These are phyloP conservation scores for Lepilemur septentrionalis DNA, from an alignment of 2,797 vertebrate genomes.

Conservation along the genomic window DNA sequence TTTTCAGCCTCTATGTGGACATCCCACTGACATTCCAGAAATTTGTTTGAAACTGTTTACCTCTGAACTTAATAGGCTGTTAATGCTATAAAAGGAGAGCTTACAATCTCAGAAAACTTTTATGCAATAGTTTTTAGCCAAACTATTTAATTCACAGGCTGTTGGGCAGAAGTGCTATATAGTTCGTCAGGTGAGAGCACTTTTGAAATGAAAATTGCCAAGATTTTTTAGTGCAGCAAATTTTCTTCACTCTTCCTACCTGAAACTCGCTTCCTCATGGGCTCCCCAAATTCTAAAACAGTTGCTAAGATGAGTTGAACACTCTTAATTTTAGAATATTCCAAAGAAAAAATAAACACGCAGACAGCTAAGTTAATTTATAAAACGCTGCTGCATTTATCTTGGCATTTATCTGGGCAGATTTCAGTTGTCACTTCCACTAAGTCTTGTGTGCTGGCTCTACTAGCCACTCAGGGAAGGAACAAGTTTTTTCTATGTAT, in stretches of 20 bases:
- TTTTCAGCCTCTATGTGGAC: background rate
- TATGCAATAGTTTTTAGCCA: conserved; percentile 81
- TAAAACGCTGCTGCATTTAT: conserved; percentile 83
- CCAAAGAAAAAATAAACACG: conserved; percentile 84
- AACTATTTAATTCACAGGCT: conserved; percentile 75
- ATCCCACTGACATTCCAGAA: background rate
- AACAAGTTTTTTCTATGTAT: conserved; percentile 9
- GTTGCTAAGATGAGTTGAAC: conserved; percentile 79
- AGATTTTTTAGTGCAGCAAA: conserved; percentile 76
- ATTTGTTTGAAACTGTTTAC: conserved; percentile 77
- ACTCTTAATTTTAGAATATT: conserved; percentile 82
- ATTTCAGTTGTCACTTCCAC: conserved; percentile 70
- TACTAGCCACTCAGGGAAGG: background rate
- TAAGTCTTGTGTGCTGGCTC: conserved; percentile 29
- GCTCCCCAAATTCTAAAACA: conserved; percentile 72
- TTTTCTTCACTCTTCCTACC: conserved; percentile 66
- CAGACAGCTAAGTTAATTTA: conserved; percentile 84
- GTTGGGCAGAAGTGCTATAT: conserved; percentile 5
- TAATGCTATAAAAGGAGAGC: conserved; percentile 73
- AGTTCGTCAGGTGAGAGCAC: conserved; percentile 79
- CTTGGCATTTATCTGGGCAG: conserved; percentile 80
- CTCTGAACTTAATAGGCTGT: conserved; percentile 79
- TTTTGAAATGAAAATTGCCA: conserved; percentile 79
- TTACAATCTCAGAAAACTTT: conserved; percentile 77
- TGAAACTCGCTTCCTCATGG: background rate